Evolutionary conservation across 2,888 invertebrate species (phyloP).

Genomic region (Dynastes grantii): DNA sequence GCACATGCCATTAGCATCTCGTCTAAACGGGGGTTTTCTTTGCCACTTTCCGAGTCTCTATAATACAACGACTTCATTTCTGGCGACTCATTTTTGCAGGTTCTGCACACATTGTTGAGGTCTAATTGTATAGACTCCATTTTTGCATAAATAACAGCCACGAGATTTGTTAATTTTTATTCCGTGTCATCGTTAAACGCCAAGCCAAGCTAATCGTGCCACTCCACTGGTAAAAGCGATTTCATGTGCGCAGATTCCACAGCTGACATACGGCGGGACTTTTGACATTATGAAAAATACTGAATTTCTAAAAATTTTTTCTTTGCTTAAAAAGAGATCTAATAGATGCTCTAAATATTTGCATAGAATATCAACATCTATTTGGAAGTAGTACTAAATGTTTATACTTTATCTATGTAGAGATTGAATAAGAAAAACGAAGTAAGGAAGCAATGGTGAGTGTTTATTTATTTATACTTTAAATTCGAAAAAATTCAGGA

Average conservation of each 20-base stretch:
- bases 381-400: background rate
- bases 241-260: conserved; percentile 32
- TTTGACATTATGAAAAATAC: conserved; percentile 7
- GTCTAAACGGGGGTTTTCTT: conserved; percentile 69
- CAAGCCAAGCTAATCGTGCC: conserved; percentile 42
- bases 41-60: conserved; percentile 60
- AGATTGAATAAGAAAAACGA: background rate
- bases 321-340: background rate
- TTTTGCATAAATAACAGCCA: conserved; percentile 52
- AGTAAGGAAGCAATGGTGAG: too few relatives aligned
- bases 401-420: background rate
- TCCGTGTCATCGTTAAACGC: conserved; percentile 5
- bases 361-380: background rate
- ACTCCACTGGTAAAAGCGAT: conserved; percentile 49
- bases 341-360: background rate
- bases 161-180: conserved; percentile 11
- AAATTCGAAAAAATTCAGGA: too few relatives aligned
- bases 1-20: conserved; percentile 72
- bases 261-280: conserved; percentile 17
- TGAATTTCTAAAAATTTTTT: background rate
- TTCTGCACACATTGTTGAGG: conserved; percentile 67
- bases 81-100: conserved; percentile 64
- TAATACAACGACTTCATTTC: conserved; percentile 67
- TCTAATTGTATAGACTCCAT: conserved; percentile 65
- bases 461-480: too few relatives aligned